These are phyloP conservation scores for Drosophila neoperkinsi DNA, from an alignment of 2,888 invertebrate genomes.

Conservation along the genomic window DNA sequence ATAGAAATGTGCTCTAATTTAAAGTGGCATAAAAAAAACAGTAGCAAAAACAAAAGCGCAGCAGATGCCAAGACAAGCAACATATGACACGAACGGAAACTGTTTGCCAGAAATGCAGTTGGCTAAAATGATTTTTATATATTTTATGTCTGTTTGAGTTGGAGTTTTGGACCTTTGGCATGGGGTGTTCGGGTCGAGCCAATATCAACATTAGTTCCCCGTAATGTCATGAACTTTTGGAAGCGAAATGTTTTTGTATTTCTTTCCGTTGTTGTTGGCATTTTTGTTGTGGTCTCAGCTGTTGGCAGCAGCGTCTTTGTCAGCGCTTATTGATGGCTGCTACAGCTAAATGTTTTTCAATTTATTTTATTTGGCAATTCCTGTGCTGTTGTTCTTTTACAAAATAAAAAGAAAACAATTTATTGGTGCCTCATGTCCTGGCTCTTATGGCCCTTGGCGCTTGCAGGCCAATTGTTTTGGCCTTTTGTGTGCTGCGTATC, in stretches of 20 bases:
- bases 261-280: slow-evolving; percentile 5
- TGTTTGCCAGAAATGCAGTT: slow-evolving; percentile 72
- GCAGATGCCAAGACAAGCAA: slow-evolving; percentile 65
- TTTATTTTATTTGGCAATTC: slow-evolving; percentile 71
- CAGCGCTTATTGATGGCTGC: slow-evolving; percentile 79
- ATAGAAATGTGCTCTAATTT: slow-evolving; percentile 79
- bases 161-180: slow-evolving; percentile 37
- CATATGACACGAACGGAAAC: slow-evolving; percentile 43
- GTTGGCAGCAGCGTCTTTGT: slow-evolving; percentile 74
- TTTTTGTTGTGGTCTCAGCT: slow-evolving; percentile 63
- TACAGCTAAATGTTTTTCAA: slow-evolving; percentile 79
- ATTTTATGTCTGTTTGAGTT: slow-evolving; percentile 72
- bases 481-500: slow-evolving; percentile 46
- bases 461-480: slow-evolving; percentile 45
- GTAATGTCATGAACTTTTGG: slow-evolving; percentile 76
- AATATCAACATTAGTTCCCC: slow-evolving; percentile 77
- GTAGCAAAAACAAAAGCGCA: slow-evolving; percentile 42
- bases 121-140: slow-evolving; percentile 66
- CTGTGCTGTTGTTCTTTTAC: slow-evolving; percentile 17
- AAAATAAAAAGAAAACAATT: slow-evolving; percentile 49
- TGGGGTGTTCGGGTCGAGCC: slow-evolving; percentile 40
- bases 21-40: slow-evolving; percentile 66
- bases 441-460: slow-evolving; percentile 39
- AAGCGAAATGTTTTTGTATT: slow-evolving; percentile 14
- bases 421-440: slow-evolving; percentile 69